These are phyloP conservation scores for Drosophila bocqueti DNA, from an alignment of 1,140 invertebrate genomes.

Conservation along the genomic window DNA sequence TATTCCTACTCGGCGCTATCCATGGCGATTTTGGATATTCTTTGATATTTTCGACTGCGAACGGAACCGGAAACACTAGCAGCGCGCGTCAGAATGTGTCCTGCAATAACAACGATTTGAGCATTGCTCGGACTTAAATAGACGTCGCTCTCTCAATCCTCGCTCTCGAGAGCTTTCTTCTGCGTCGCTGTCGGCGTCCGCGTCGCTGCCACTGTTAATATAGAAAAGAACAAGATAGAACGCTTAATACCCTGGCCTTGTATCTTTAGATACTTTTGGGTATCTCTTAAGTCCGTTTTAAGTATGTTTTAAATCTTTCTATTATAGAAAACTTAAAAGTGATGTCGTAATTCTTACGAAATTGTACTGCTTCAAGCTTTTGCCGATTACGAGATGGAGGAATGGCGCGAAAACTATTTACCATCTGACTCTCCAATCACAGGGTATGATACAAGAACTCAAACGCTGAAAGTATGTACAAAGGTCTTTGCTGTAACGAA, in stretches of 20 bases:
- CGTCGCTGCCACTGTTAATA: constrained; percentile 9
- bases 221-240: background rate
- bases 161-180: background rate
- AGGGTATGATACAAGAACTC: background rate
- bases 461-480: background rate
- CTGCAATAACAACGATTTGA: constrained; percentile 44
- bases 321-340: background rate
- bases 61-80: constrained; percentile 32
- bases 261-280: too few species aligned
- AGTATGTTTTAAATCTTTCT: too few species aligned
- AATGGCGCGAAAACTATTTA: background rate
- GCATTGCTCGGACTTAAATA: constrained; percentile 28
- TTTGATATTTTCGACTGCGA: constrained; percentile 5
- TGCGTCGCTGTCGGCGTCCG: constrained; percentile 10
- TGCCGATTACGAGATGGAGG: background rate
- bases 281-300: too few species aligned
- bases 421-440: background rate
- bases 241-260: background rate
- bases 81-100: constrained; percentile 21
- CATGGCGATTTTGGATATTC: constrained; percentile 17
- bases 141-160: constrained; percentile 21
- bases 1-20: constrained; percentile 17
- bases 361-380: background rate
- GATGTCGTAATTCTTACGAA: too few species aligned
- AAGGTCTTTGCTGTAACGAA: background rate